Percentiles rank a stretch among this genome's conserved stretches.
These are phyloP conservation scores for Cylindroiulus punctatus DNA, from an alignment of 2,888 invertebrate genomes.

Conservation along the genomic window DNA sequence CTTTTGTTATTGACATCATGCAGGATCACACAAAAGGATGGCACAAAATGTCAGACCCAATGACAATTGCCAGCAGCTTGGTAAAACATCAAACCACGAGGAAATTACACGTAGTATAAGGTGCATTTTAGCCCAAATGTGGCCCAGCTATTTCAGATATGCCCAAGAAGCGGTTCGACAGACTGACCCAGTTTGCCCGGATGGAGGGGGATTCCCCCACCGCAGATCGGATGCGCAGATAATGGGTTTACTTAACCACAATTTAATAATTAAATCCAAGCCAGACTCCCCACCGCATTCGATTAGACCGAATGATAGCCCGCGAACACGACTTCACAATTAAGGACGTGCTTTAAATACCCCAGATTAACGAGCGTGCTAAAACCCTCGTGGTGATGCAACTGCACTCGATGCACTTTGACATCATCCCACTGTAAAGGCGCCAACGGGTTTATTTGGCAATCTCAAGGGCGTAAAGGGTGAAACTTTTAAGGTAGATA, in stretches of 20 bases:
- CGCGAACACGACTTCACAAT: background rate
- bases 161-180: background rate
- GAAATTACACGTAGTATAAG: too few relatives aligned
- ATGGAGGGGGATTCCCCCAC: slow-evolving; percentile 8
- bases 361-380: background rate
- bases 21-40: too few relatives aligned
- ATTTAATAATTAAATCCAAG: background rate
- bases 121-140: too few relatives aligned
- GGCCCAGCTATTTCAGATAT: too few relatives aligned
- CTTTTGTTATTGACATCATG: background rate
- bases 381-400: background rate
- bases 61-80: background rate
- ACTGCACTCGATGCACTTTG: background rate
- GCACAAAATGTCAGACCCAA: too few relatives aligned
- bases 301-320: background rate
- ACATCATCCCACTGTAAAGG: background rate
- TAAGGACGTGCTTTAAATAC: background rate
- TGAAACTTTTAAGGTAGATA: too few relatives aligned
- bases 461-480: too few relatives aligned
- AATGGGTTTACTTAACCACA: background rate
- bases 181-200: background rate
- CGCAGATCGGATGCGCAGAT: background rate
- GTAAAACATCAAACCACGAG: background rate
- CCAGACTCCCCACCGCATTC: background rate
- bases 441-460: too few relatives aligned